A percentile compares a stretch with the other conserved stretches of the same genome.
Conservation (phyloP, 2,797 vertebrate species). For the Neosilurus hyrtlii region DNA sequence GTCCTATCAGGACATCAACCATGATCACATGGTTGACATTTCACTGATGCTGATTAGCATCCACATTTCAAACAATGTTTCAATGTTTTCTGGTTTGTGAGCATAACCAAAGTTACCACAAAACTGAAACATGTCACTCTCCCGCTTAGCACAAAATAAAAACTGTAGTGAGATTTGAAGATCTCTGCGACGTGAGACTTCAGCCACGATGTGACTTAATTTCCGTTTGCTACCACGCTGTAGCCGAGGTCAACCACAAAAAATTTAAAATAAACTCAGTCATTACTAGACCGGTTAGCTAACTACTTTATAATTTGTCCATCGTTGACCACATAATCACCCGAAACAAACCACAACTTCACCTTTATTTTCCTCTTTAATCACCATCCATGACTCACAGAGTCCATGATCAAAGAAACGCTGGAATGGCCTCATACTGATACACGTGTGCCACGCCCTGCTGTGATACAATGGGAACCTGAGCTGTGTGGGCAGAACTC, state of each 20-base stretch:
- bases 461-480: slow-evolving; percentile 3
- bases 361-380: not conserved
- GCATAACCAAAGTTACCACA: not conserved
- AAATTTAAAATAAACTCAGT: not conserved
- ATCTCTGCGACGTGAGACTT: not conserved
- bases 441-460: not conserved
- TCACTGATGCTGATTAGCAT: not conserved
- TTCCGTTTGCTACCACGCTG: not conserved
- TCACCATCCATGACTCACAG: not conserved
- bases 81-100: not conserved
- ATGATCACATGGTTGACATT: too few species aligned
- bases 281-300: too few species aligned
- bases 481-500: not conserved
- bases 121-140: not conserved
- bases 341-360: not conserved
- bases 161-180: not conserved
- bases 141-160: not conserved
- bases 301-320: not conserved
- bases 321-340: not conserved
- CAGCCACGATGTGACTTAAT: not conserved
- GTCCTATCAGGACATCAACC: too few species aligned
- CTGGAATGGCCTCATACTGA: not conserved
- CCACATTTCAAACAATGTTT: not conserved
- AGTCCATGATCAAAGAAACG: slow-evolving; percentile 14
- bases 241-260: not conserved